phyloP scores from a whole-genome alignment of 1,140 invertebrate genomes.

The Ips typographus region DNA sequence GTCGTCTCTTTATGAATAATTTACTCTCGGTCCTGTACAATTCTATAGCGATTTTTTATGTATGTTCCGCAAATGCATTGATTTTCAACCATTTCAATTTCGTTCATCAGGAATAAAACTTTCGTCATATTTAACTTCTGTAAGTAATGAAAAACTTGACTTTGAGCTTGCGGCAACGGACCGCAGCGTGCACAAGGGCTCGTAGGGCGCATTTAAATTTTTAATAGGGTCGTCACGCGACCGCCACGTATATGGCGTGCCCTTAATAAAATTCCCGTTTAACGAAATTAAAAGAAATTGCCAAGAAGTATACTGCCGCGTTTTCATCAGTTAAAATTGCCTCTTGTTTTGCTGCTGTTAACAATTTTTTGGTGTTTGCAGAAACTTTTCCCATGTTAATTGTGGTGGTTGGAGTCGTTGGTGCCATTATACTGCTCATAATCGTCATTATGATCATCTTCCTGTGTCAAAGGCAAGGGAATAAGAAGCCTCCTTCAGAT shows the following conservation, averaged over 20 bases:
- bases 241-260: background rate
- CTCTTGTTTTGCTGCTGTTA: no score
- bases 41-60: no score
- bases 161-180: background rate
- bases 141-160: no score
- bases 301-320: constrained; percentile 6
- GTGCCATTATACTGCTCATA: constrained; percentile 56
- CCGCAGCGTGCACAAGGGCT: background rate
- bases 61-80: no score
- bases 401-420: constrained; percentile 56
- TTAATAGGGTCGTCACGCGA: constrained; percentile 14
- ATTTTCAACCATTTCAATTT: no score
- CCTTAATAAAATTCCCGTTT: constrained; percentile 20
- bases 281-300: constrained; percentile 23
- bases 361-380: constrained; percentile 31
- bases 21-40: background rate
- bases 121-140: no score
- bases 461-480: constrained; percentile 55
- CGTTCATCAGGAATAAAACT: no score
- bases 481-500: constrained; percentile 50
- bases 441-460: constrained; percentile 59
- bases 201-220: constrained; percentile 15
- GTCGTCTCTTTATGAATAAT: constrained; percentile 2
- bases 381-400: constrained; percentile 56
- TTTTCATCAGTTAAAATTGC: background rate